phyloP scores from a whole-genome alignment of 1,140 invertebrate genomes.

The Aphaenogaster ashmeadi region DNA sequence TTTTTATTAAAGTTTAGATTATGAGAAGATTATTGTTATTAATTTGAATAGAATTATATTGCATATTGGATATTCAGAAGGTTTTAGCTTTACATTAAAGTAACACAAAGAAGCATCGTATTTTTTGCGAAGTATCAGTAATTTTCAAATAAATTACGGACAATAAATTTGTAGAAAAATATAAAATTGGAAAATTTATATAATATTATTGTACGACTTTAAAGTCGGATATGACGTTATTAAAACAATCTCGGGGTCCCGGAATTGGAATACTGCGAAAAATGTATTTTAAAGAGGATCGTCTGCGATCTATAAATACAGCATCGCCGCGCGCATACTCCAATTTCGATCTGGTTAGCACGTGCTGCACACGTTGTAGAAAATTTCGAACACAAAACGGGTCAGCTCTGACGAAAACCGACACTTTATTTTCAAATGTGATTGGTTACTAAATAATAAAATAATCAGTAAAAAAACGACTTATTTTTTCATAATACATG shows the following conservation, averaged over 20 bases:
- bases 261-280: background rate
- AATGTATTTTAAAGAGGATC: slow-evolving; percentile 43
- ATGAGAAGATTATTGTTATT: background rate
- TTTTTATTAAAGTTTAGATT: slow-evolving; percentile 15
- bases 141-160: background rate
- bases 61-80: background rate
- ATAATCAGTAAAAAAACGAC: background rate
- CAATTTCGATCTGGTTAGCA: slow-evolving; percentile 48
- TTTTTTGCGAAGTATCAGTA: background rate
- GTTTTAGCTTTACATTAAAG: slow-evolving; percentile 1
- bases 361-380: slow-evolving; percentile 41
- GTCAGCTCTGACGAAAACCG: background rate
- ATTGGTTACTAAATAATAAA: slow-evolving; percentile 2
- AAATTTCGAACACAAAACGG: slow-evolving; percentile 39
- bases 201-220: slow-evolving; percentile 1
- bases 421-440: slow-evolving; percentile 5
- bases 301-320: slow-evolving; percentile 50
- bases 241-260: background rate
- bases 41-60: background rate
- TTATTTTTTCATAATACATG: background rate
- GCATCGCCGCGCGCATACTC: slow-evolving; percentile 17
- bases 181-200: background rate
- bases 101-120: background rate
- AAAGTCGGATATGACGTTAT: background rate
- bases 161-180: background rate